Evolutionary conservation across 2,113 vertebrate genomes (phyloP).

Genomic region (Lamprotornis superbus): DNA sequence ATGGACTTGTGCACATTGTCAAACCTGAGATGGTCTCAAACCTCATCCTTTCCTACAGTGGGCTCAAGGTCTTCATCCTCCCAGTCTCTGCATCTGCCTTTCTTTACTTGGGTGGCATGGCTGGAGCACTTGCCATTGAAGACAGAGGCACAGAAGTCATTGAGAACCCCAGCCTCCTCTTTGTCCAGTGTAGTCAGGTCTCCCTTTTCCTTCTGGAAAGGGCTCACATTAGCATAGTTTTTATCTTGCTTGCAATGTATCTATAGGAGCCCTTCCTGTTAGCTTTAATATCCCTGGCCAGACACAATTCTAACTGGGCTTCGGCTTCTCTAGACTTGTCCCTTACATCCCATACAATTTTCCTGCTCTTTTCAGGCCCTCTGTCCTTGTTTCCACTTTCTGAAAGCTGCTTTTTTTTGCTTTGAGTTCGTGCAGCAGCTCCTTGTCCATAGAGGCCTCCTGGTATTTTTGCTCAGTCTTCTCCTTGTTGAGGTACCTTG

Average conservation of each 20-base stretch:
- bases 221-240: neutral
- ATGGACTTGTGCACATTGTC: neutral
- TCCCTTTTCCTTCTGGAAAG: neutral
- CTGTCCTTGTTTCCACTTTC: neutral
- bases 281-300: neutral
- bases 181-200: neutral
- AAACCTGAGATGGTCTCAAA: neutral
- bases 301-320: neutral
- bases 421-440: neutral
- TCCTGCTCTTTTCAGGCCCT: neutral
- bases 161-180: neutral
- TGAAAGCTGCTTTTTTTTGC: rapidly evolving
- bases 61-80: neutral
- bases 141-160: neutral
- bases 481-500: neutral
- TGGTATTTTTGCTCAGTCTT: neutral
- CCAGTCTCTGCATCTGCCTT: neutral
- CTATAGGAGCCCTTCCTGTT: neutral
- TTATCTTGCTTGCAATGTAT: neutral
- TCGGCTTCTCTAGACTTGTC: neutral
- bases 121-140: neutral
- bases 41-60: neutral
- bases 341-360: neutral
- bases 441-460: neutral
- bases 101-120: neutral